Percentiles rank a stretch among this genome's conserved stretches.
phyloP scores from a whole-genome alignment of 2,797 vertebrate genomes.

The Paratrypauchen microcephalus region DNA sequence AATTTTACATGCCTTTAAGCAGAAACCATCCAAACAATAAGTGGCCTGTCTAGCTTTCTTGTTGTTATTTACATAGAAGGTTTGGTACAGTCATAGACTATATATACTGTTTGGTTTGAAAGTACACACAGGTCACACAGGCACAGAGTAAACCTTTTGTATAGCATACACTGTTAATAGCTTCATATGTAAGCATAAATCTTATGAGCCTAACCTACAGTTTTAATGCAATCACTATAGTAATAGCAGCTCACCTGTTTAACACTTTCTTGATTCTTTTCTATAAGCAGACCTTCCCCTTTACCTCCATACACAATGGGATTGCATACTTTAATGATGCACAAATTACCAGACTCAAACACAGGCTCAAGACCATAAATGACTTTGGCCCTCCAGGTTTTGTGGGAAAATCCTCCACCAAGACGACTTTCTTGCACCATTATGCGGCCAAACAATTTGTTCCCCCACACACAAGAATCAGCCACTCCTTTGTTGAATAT shows the following conservation, averaged over 20 bases:
- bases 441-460: slow-evolving; percentile 91
- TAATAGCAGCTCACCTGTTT: slow-evolving; percentile 80
- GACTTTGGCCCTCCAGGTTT: slow-evolving; percentile 88
- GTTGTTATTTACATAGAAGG: background rate
- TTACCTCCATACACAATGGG: slow-evolving; percentile 87
- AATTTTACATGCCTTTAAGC: slow-evolving; percentile 86
- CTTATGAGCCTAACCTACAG: background rate
- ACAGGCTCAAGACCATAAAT: slow-evolving; percentile 93
- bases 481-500: slow-evolving; percentile 91
- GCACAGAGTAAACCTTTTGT: background rate
- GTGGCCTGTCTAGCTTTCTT: background rate
- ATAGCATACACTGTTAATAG: background rate
- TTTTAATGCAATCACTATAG: background rate
- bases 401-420: slow-evolving; percentile 75
- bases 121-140: background rate
- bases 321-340: slow-evolving; percentile 87
- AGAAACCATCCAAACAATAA: slow-evolving; percentile 6
- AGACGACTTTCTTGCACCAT: slow-evolving; percentile 82
- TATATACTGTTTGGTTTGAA: background rate
- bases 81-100: background rate
- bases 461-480: slow-evolving; percentile 87
- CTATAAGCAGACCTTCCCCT: slow-evolving; percentile 83
- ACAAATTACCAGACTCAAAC: slow-evolving; percentile 89
- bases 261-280: slow-evolving; percentile 87
- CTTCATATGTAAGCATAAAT: background rate